phyloP scores from a whole-genome alignment of 2,797 vertebrate genomes.

The Etheostoma nigrum region DNA sequence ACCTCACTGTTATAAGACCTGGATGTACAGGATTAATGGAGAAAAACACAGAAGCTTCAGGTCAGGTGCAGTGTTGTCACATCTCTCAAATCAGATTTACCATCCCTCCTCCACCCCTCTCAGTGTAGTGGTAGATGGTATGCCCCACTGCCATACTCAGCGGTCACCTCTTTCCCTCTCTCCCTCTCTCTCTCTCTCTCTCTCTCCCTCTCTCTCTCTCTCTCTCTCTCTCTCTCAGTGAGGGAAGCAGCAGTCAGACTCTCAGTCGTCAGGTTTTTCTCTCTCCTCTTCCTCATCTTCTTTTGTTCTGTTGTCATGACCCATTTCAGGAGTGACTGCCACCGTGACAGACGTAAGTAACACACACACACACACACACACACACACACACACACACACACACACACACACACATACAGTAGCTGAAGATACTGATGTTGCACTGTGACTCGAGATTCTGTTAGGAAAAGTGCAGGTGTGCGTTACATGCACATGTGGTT shows the following conservation, averaged over 20 bases:
- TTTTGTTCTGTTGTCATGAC: conserved; percentile 54
- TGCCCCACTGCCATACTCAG: conserved; percentile 50
- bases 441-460: not conserved
- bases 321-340: conserved; percentile 64
- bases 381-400: conserved; percentile 6
- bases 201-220: conserved; percentile 10
- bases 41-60: not conserved
- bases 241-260: conserved; percentile 34
- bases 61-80: not conserved
- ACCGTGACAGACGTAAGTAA: conserved; percentile 65
- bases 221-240: conserved; percentile 17
- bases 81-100: conserved; percentile 1
- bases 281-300: conserved; percentile 21
- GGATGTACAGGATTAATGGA: not conserved
- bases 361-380: conserved; percentile 28
- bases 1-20: not conserved
- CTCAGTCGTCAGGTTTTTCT: conserved; percentile 10
- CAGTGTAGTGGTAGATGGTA: conserved; percentile 53
- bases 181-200: conserved; percentile 4
- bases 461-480: not conserved
- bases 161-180: conserved; percentile 39
- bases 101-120: conserved; percentile 40
- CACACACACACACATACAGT: not conserved
- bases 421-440: conserved; percentile 7
- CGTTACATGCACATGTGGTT: not conserved